Conservation (phyloP, 35 echinoderm and acorn worm genomes). For the Nesometra sesokonis region DNA sequence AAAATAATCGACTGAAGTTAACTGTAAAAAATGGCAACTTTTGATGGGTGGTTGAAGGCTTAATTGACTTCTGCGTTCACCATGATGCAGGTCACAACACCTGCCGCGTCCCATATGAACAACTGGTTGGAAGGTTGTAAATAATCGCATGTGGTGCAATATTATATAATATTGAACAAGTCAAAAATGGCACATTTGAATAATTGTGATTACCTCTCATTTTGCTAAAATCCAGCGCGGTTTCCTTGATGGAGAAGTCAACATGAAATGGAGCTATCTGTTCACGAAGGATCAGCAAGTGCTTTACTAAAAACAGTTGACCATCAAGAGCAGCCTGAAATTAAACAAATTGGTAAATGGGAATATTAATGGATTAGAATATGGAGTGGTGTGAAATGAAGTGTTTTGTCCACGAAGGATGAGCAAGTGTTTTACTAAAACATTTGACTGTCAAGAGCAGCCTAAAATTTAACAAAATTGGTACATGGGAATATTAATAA, state of each 20-base stretch:
- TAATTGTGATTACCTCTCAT: conserved; percentile 92
- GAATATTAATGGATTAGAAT: neutral
- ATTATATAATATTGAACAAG: neutral
- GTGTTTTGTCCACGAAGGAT: conserved; percentile 90
- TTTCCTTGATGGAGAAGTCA: conserved; percentile 96
- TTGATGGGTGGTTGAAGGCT: too few relatives aligned
- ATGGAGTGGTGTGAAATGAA: too few relatives aligned
- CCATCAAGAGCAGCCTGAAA: conserved; percentile 63
- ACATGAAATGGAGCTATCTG: conserved; percentile 98
- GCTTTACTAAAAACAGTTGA: conserved; percentile 78
- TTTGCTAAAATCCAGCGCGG: conserved; percentile 68
- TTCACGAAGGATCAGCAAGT: conserved; percentile 83
- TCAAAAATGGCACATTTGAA: too few relatives aligned
- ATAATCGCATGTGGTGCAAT: neutral
- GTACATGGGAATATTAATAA: neutral
- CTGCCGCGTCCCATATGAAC: too few relatives aligned
- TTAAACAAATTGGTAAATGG: conserved; percentile 19
- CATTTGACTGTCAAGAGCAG: conserved; percentile 48
- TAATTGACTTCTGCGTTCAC: too few relatives aligned
- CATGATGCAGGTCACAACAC: too few relatives aligned
- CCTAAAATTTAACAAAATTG: conserved; percentile 40
- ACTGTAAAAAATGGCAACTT: too few relatives aligned
- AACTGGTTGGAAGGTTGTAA: neutral
- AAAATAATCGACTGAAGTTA: too few relatives aligned
- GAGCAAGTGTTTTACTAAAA: conserved; percentile 93